A percentile compares a stretch with the other conserved stretches of the same genome.
Evolutionary conservation across 1,140 invertebrate genomes (phyloP).

Genomic region (Bombus picipes): DNA sequence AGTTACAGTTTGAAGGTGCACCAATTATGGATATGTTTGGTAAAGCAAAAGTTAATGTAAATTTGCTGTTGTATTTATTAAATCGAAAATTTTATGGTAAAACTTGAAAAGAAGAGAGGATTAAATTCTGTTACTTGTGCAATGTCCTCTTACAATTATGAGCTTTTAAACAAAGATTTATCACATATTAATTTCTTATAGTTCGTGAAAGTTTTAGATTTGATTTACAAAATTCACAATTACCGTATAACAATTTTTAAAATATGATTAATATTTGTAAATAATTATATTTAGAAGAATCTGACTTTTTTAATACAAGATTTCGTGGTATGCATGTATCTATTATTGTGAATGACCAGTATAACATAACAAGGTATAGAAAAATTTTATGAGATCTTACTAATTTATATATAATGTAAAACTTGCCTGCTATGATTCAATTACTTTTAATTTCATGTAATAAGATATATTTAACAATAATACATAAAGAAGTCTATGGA

Average conservation of each 20-base stretch:
- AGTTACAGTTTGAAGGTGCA: slow-evolving; percentile 91
- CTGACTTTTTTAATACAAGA: slow-evolving; percentile 9
- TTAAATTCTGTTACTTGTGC: slow-evolving; percentile 9
- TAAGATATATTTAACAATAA: slow-evolving; percentile 17
- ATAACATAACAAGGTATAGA: background rate
- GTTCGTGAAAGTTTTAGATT: background rate
- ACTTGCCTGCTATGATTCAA: background rate
- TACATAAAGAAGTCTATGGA: background rate
- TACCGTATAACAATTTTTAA: background rate
- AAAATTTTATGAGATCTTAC: background rate
- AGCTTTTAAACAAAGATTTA: background rate
- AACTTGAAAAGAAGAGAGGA: slow-evolving; percentile 50
- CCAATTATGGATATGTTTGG: slow-evolving; percentile 92
- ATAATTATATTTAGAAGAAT: slow-evolving; percentile 29
- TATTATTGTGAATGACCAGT: background rate
- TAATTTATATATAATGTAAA: slow-evolving; percentile 3
- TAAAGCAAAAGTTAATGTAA: slow-evolving; percentile 91
- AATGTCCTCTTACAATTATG: slow-evolving; percentile 26
- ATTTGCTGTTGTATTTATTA: slow-evolving; percentile 89
- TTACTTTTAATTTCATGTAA: background rate
- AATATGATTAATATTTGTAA: slow-evolving; percentile 26
- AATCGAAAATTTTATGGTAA: slow-evolving; percentile 92
- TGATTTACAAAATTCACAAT: background rate
- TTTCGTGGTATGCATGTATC: slow-evolving; percentile 8
- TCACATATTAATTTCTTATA: background rate